Conservation (phyloP, 1,140 invertebrate genomes). For the Elymnias hypermnestra region DNA sequence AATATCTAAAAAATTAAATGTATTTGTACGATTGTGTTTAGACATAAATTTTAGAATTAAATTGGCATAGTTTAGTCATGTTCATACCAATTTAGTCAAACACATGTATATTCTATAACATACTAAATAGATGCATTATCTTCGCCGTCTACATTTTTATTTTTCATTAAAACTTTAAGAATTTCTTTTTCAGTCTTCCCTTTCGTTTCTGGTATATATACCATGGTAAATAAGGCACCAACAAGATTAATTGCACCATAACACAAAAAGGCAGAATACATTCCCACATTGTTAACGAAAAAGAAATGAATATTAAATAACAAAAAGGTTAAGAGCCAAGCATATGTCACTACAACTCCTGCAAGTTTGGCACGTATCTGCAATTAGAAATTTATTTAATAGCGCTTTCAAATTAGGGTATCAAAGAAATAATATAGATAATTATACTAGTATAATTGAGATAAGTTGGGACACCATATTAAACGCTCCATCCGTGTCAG, state of each 20-base stretch:
- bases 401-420: not conserved
- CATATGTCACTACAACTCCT: slow-evolving; percentile 32
- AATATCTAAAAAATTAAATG: too few relatives aligned
- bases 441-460: too few relatives aligned
- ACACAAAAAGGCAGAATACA: slow-evolving; percentile 33
- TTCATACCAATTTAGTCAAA: too few relatives aligned
- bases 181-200: slow-evolving; percentile 40
- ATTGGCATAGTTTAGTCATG: too few relatives aligned
- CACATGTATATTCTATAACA: too few relatives aligned
- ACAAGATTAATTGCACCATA: slow-evolving; percentile 32
- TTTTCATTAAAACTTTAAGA: slow-evolving; percentile 1
- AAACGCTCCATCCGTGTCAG: too few relatives aligned
- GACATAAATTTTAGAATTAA: too few relatives aligned
- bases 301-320: slow-evolving; percentile 32
- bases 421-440: not conserved
- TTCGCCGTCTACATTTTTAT: not conserved
- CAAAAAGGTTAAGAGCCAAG: slow-evolving; percentile 39
- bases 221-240: slow-evolving; percentile 22
- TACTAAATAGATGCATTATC: too few relatives aligned
- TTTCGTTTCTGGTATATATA: slow-evolving; percentile 39
- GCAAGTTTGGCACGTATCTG: slow-evolving; percentile 52
- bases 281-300: slow-evolving; percentile 28
- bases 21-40: too few relatives aligned
- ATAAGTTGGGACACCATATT: too few relatives aligned
- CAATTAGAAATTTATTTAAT: slow-evolving; percentile 12